Base-by-base conservation (phyloP, 1,140 invertebrate species). In the Dendroctonus ponderosae region DNA sequence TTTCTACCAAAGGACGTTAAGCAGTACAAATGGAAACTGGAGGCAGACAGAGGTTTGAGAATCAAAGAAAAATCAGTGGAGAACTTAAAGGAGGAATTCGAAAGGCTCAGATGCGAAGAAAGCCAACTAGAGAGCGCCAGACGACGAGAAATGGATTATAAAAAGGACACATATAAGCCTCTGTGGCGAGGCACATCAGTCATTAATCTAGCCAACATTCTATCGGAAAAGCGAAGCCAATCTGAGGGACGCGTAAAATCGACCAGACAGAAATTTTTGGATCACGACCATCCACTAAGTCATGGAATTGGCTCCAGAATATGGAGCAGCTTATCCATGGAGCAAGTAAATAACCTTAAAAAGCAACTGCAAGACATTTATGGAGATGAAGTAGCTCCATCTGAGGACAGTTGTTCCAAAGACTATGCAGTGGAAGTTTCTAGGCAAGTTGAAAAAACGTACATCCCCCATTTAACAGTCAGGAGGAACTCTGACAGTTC, bases 11-110 rank as follows among this genome's bases (percentile, higher is more conserved):
- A 86, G 71, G 89, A 91, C 71, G 73, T 87, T 0, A 85, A 87
- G 68, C 85, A 85, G 15, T 83, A 87, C 39, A 85, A 86, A 70
- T 95, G 78, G 12, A 83, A 85, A 74, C 79, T 82, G 62, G 81
- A 87, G 66, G 87, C 85, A 26, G 94, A 97, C 72, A 83, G 87
- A 49, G 90, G 91, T 0, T 79, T 97, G 51, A 82, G 88, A 75
- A 87, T 86, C 46, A 93, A 92, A 77, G 90, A 94, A 75, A 89
- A 91, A 75, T 94, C 92, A 0, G 91, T 96, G 0, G 90, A 92
- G 77, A 89, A 95, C 79, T 83, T 97, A 15, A 85, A 87, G 61
- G 85, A 89, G 67, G 85, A 87, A 70, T 91, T 92, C 71, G 82
- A 85, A 72, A 85, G 79, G 79, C 56, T 70, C 75, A 81, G 70